Evolutionary conservation across 2,113 vertebrate species (phyloP).

Genomic region (Lasiurus cinereus): DNA sequence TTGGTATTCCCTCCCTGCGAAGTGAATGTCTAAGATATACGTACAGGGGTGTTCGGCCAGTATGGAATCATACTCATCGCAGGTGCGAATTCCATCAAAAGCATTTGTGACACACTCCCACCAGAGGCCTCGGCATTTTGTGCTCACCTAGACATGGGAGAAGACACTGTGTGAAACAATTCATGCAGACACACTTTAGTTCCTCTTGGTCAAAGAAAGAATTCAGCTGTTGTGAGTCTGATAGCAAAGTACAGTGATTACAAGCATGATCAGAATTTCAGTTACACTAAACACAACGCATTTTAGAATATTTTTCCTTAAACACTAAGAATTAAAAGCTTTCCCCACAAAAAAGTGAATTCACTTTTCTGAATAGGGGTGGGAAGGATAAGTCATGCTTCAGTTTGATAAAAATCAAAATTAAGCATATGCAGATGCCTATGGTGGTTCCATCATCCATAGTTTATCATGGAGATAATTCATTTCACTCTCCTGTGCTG

Average conservation of each 20-base stretch:
- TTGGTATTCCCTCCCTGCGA: too few species aligned
- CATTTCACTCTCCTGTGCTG: slow-evolving; percentile 5
- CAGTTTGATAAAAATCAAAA: neutral
- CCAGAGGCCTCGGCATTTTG: slow-evolving; percentile 92
- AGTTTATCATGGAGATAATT: neutral
- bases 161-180: slow-evolving; percentile 10
- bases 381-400: neutral
- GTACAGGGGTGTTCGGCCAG: slow-evolving; percentile 89
- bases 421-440: neutral
- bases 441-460: neutral
- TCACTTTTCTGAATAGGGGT: neutral
- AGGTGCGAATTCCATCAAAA: slow-evolving; percentile 92
- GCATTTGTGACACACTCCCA: slow-evolving; percentile 93
- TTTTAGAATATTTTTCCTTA: neutral
- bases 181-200: neutral
- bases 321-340: neutral
- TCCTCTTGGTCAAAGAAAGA: neutral
- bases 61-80: slow-evolving; percentile 92
- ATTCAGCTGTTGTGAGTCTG: neutral
- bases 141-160: slow-evolving; percentile 87
- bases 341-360: neutral
- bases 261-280: neutral
- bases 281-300: neutral
- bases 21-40: slow-evolving; percentile 68
- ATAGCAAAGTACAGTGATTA: neutral